Conservation (phyloP, 2,113 vertebrate genomes). For the Myotis lucifugus region DNA sequence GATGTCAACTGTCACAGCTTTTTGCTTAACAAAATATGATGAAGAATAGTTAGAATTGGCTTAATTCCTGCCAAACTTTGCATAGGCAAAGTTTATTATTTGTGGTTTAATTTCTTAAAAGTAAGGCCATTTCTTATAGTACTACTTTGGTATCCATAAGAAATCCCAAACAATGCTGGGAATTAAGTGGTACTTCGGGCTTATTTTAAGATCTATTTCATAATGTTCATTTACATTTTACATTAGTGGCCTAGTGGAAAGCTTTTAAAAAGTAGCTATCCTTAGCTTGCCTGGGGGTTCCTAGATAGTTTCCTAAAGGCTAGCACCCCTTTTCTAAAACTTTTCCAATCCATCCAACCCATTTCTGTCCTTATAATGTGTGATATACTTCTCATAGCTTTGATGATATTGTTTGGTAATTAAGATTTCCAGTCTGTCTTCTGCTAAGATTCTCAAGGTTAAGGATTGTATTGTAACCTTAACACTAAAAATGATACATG, state of each 20-base stretch:
- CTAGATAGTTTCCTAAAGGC: background rate
- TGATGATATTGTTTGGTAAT: constrained; percentile 29
- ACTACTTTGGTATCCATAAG: constrained; percentile 7
- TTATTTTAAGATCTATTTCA: constrained; percentile 29
- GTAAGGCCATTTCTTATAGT: background rate
- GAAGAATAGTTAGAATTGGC: background rate
- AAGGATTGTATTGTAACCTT: constrained; percentile 6
- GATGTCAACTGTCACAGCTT: background rate
- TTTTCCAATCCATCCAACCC: background rate
- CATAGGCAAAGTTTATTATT: background rate
- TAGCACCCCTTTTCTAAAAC: background rate
- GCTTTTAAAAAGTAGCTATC: background rate
- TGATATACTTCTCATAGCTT: background rate
- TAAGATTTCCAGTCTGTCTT: background rate
- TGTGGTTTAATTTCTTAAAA: constrained; percentile 56
- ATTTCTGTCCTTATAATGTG: background rate
- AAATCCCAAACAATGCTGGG: background rate
- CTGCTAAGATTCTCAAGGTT: constrained; percentile 16
- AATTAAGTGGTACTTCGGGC: background rate
- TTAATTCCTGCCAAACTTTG: constrained; percentile 23
- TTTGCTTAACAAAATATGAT: constrained; percentile 17
- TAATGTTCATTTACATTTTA: constrained; percentile 27
- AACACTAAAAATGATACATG: background rate
- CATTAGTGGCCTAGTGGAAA: background rate
- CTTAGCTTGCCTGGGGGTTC: background rate